Evolutionary conservation across 2,888 invertebrate species (phyloP), one percentile per base, ranked within the genome.

Genomic region (Cordilura impudica): DNA sequence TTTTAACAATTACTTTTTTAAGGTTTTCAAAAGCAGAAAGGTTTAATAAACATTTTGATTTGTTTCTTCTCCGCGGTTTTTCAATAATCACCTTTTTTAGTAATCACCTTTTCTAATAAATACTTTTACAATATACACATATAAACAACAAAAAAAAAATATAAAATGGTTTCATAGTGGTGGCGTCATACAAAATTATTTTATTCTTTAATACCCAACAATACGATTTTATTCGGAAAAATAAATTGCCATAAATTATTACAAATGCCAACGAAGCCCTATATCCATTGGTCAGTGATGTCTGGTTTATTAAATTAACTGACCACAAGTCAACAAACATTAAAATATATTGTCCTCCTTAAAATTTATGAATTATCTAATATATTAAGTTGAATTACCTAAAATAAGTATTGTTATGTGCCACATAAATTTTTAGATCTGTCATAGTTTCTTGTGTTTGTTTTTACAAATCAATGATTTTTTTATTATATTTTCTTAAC

Each of bases 391-490:
- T 78, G 67, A 56, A 72, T 72, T 72, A 78, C 72, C 61, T 72
- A 61, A 77, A 72, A 66, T 60, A n/a, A 21, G 19, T 51, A 63
- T 35, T n/a, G n/a, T n/a, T n/a, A n/a, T n/a, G n/a, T n/a, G n/a
- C n/a, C 39, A 70, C 70, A 78, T 78, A 74, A 78, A 78, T 78
- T 74, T 74, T 45, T 60, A 60, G 60, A 78, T 78, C 63, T 78
- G 43, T 51, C 61, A 67, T 43, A 67, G 19, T 23, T 67, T 10
- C 16, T 65, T 60, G 18, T 53, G 35, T 39, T 45, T 54, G 8
- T 16, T 39, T 66, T n/a, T 35, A 23, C 8, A 8, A 35, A 21
- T 35, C 4, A 18, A 45, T 2, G 10, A 31, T 0, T 29, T 39
- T 16, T 47, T 29, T 29, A 0, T 26, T n/a, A 23, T 26, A 18